Evolutionary conservation across 2,113 vertebrate species (phyloP).

Genomic region (Hippocampus mohnikei): DNA sequence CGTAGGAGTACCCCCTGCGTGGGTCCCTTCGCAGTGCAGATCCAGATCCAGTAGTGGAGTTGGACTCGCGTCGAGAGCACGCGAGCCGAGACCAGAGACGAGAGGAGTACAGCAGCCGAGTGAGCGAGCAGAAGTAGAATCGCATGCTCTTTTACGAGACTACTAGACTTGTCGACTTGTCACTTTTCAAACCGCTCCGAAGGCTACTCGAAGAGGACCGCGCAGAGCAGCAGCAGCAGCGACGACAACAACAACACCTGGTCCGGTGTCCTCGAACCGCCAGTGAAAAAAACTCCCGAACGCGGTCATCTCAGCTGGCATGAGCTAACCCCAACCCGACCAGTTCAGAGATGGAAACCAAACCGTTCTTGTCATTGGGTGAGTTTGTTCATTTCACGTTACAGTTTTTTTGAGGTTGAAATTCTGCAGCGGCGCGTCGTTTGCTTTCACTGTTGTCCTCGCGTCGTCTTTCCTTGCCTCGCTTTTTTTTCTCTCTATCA

Average conservation of each 20-base stretch:
- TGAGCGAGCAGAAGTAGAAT: constrained; percentile 20
- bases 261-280: constrained; percentile 37
- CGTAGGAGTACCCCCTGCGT: constrained; percentile 71
- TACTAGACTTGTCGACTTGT: constrained; percentile 51
- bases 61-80: constrained; percentile 67
- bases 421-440: neutral
- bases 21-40: constrained; percentile 69
- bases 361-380: constrained; percentile 81
- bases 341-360: constrained; percentile 75
- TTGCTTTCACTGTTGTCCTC: constrained; percentile 9
- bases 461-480: neutral
- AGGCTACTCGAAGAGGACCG: constrained; percentile 24
- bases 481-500: neutral
- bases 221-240: constrained; percentile 1
- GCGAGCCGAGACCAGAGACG: neutral
- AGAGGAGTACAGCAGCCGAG: constrained; percentile 38
- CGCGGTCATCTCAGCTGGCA: constrained; percentile 72
- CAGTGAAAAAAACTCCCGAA: constrained; percentile 51
- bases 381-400: constrained; percentile 52
- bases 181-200: constrained; percentile 45
- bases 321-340: constrained; percentile 71
- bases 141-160: constrained; percentile 67
- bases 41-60: too few species aligned
- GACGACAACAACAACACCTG: constrained; percentile 36
- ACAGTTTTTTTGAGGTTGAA: neutral